phyloP scores from a whole-genome alignment of 2,888 invertebrate genomes.

The Uloborus plumipes region DNA sequence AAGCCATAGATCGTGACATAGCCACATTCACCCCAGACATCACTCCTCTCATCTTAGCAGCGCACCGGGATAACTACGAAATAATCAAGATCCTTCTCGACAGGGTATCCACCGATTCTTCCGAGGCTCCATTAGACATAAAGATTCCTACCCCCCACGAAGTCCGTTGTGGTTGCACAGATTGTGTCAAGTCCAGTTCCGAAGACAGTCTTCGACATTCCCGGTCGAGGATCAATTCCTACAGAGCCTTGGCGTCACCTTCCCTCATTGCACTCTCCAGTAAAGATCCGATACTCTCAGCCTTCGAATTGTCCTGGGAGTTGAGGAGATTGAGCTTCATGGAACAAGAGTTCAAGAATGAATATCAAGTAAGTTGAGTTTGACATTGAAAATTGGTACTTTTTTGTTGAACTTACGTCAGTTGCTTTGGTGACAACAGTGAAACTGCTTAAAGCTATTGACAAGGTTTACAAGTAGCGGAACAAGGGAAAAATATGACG shows the following conservation, averaged over 20 bases:
- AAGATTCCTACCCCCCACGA: conserved; percentile 65
- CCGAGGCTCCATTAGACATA: conserved; percentile 44
- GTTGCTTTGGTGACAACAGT: too few relatives aligned
- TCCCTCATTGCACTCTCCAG: conserved; percentile 94
- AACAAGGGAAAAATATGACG: too few relatives aligned
- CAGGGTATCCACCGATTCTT: conserved; percentile 76
- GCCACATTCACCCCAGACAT: conserved; percentile 91
- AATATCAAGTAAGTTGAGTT: conserved; percentile 71
- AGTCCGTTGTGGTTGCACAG: conserved; percentile 85
- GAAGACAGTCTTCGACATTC: conserved; percentile 82
- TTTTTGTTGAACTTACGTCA: too few relatives aligned
- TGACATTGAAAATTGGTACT: too few relatives aligned
- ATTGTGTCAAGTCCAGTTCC: conserved; percentile 77
- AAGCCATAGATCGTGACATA: conserved; percentile 66
- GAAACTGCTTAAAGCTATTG: too few relatives aligned
- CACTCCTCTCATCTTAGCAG: conserved; percentile 82
- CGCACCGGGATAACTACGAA: conserved; percentile 70
- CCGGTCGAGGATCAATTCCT: conserved; percentile 90
- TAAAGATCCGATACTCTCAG: conserved; percentile 91
- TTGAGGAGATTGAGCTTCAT: conserved; percentile 73
- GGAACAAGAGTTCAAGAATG: conserved; percentile 75
- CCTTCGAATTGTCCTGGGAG: conserved; percentile 86
- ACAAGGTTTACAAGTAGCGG: too few relatives aligned
- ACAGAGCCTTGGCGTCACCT: conserved; percentile 91
- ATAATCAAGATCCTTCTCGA: conserved; percentile 93